Base-by-base conservation (phyloP, 2,888 invertebrate species). In the Anthrax anthrax region DNA sequence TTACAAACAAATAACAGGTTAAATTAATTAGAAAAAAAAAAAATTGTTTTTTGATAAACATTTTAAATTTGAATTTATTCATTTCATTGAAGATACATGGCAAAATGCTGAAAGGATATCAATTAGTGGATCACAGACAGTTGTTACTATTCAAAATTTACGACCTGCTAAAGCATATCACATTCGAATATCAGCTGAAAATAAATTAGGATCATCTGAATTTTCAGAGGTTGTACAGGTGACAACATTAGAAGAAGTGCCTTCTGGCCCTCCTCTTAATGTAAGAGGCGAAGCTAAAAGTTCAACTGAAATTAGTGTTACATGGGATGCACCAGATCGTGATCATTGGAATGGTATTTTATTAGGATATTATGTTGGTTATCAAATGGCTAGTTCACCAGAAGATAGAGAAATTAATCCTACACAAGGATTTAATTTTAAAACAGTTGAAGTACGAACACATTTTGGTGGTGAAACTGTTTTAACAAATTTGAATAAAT, bases 271-370 rank as follows among this genome's bases (percentile, higher is more conserved):
- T 29, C 88, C 89, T 9, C 60, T 82, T 53, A 85, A 88, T 60
- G 80, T 90, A 46, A 76, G 84, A 57, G 84, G 84, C 39, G 86
- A 88, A 67, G 77, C 89, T 1, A 82, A 84, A 64, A 85, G 84
- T 64, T 88, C 88, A 9, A 86, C 87, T 1, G 88, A 88, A 67
- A 73, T 89, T 50, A 77, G 81, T 51, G 82, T 89, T 40, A 82
- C 80, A 44, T 90, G 89, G 90, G 86, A 88, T 64, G 84, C 90
- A 29, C 90, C 90, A 18, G 79, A 84, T 58, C 75, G 82, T 56
- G 86, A 88, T 60, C 73, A 84, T 50, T 89, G 89, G 87, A 88
- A 89, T 62, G 89, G 89, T 39, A 85, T 86, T 59, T 75, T 89
- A 54, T 73, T 88, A 1, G 90, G 90, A 46, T 89, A 88, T 67